These are phyloP conservation scores for Diploptera punctata DNA, from an alignment of 2,888 invertebrate species.

Conservation along the genomic window DNA sequence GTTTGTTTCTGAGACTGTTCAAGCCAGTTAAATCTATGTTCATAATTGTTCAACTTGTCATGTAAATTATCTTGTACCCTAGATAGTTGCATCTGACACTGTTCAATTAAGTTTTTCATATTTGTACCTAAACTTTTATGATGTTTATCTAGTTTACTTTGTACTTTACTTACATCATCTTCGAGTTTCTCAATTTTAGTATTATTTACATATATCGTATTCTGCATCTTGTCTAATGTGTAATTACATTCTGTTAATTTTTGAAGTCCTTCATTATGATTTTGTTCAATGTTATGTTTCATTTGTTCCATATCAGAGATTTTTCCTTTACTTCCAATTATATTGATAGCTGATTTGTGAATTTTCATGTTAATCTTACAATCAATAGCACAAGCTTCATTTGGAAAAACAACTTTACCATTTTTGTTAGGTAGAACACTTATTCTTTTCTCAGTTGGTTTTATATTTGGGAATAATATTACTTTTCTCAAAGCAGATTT, in stretches of 20 bases:
- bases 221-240: not conserved
- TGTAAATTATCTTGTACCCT: not conserved
- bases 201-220: not conserved
- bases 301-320: not conserved
- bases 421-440: constrained; percentile 18
- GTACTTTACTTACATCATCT: not conserved
- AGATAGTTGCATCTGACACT: not conserved
- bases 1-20: not conserved
- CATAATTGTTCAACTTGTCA: not conserved
- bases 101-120: not conserved
- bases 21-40: not conserved
- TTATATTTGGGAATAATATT: constrained; percentile 8
- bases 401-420: constrained; percentile 1
- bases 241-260: not conserved
- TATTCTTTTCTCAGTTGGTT: not conserved
- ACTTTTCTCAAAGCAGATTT: not conserved
- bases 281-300: not conserved
- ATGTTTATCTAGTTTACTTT: not conserved
- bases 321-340: not conserved
- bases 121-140: not conserved
- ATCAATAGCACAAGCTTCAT: not conserved
- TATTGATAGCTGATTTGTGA: not conserved
- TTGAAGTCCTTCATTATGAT: not conserved
- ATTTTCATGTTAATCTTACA: constrained; percentile 1
- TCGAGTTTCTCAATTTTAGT: not conserved